Evolutionary conservation across 2,113 vertebrate genomes (phyloP).

Genomic region (Tragulus kanchil): DNA sequence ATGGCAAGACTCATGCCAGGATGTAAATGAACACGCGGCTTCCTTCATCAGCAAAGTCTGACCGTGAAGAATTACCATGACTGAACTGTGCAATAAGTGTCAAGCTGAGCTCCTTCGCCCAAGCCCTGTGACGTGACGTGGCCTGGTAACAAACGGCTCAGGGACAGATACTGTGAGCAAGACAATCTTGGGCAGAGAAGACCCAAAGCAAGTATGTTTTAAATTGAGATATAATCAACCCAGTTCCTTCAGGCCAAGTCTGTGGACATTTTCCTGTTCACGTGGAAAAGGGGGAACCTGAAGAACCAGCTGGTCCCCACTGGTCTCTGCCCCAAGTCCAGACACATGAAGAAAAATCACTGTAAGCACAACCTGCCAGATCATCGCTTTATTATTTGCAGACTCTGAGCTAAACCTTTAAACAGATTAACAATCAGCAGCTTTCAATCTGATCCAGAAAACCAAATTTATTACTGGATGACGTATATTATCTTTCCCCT

Average conservation of each 20-base stretch:
- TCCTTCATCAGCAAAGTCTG: not conserved
- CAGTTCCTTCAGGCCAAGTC: constrained; percentile 36
- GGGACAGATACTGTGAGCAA: not conserved
- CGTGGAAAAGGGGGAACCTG: constrained; percentile 12
- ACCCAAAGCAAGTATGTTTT: not conserved
- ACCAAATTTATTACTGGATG: not conserved
- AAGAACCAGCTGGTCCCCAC: not conserved
- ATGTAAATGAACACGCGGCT: not conserved
- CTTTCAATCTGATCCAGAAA: constrained; percentile 36
- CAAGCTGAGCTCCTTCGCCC: not conserved
- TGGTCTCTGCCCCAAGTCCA: not conserved
- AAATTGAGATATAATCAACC: not conserved
- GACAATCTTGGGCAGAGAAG: not conserved
- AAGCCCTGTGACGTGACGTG: not conserved
- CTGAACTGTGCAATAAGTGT: not conserved
- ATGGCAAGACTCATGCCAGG: not conserved
- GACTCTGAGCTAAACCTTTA: constrained; percentile 28
- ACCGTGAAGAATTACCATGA: not conserved
- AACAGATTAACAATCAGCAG: not conserved
- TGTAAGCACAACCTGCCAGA: not conserved
- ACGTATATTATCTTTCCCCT: not conserved
- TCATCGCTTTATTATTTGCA: not conserved
- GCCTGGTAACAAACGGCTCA: not conserved
- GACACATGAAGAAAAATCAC: not conserved
- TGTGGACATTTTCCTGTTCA: constrained; percentile 18